Conservation (phyloP, 2,797 vertebrate genomes). For the Numenius phaeopus region DNA sequence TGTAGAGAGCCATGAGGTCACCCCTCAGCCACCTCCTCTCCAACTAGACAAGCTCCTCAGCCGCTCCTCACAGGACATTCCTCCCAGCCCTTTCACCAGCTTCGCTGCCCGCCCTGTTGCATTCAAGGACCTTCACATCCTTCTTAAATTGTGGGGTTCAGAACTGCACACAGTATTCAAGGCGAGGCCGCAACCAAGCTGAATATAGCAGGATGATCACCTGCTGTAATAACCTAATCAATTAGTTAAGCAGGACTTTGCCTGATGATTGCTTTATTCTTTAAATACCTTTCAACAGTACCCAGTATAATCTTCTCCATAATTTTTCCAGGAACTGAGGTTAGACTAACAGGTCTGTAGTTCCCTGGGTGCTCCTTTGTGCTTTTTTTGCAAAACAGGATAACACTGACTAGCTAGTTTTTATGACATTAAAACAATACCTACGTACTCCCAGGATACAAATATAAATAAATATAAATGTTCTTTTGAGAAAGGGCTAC, state of each 20-base stretch:
- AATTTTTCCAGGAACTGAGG: background rate
- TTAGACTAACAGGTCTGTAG: background rate
- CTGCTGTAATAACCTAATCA: no score
- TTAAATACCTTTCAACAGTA: background rate
- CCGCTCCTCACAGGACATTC: background rate
- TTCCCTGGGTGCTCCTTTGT: background rate
- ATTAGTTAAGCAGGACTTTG: background rate
- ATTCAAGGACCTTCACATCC: background rate
- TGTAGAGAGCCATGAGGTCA: background rate
- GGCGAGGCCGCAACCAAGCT: background rate
- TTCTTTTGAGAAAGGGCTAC: background rate
- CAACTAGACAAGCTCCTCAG: background rate
- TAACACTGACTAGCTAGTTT: no score
- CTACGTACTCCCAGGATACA: background rate
- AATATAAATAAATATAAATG: background rate
- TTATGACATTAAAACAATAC: background rate
- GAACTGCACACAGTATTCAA: background rate
- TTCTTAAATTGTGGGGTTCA: background rate
- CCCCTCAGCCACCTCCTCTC: no score
- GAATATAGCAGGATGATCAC: background rate
- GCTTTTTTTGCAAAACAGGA: background rate
- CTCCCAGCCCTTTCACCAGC: background rate
- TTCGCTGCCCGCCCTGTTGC: background rate
- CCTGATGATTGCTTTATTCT: background rate
- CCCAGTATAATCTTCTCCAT: background rate